Base-by-base conservation (phyloP, 2,797 vertebrate genomes). In the Momotus momota region DNA sequence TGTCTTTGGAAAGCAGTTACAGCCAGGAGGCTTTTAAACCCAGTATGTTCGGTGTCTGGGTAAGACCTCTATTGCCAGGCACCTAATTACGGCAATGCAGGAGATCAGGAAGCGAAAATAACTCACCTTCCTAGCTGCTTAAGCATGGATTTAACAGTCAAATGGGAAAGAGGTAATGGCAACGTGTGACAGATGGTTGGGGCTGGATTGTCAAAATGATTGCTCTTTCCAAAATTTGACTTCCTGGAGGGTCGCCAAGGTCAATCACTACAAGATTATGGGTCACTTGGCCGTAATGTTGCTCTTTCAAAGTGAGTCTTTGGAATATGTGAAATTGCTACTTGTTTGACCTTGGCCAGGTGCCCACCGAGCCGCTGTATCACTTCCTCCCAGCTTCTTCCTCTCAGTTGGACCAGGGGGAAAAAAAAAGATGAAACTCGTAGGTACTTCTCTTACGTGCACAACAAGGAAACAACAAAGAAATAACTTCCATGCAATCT, bases 211-310 rank as follows among this genome's bases (percentile, higher is more conserved):
- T 87, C 60, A 61, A 46, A 88, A 67, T 18, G 55, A 69, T 45
- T 88, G 85, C 93, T 86, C 48, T 85, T 90, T 66, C 91, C 7
- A 4, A 94, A 92, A 92, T 73, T 43, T 67, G 64, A 75, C 41
- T 52, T 93, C 12, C 52, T 93, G 90, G 88, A 80, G 46, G 45
- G 52, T 79, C 49, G 90, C 86, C 92, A 89, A 72, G 86, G 89
- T 94, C 93, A 92, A 87, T 83, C 86, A n/a, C 65, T 64, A 33
- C 72, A 94, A 74, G 75, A 87, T 65, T 38, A 91, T 92, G 84
- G 88, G 14, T 1, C 62, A 49, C 73, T 94, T 80, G 86, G 80
- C 33, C 60, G 1, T 38, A 22, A 41, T 7, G n/a, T 57, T 71
- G 31, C 60, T 90, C 33, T 84, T 91, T 58, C 40, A 23, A 71